These are phyloP conservation scores for Amblyornis subalaris DNA, from an alignment of 2,113 vertebrate genomes.

Conservation along the genomic window DNA sequence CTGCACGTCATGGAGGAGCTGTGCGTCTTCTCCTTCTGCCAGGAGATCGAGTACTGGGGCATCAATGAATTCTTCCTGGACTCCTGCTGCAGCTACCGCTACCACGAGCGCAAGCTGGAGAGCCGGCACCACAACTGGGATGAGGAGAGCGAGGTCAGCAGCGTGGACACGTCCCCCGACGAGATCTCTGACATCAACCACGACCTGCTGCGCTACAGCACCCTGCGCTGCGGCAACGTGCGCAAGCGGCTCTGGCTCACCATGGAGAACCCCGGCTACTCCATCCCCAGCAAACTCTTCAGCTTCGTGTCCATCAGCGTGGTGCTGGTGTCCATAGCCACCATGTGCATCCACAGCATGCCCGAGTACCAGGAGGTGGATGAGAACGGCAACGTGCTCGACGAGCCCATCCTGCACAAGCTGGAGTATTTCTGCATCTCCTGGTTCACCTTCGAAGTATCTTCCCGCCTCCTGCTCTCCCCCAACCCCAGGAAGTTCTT, in stretches of 20 bases:
- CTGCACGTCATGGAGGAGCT: constrained; percentile 96
- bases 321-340: constrained; percentile 89
- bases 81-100: constrained; percentile 92
- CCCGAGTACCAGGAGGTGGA: constrained; percentile 89
- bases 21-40: constrained; percentile 96
- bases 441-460: constrained; percentile 97
- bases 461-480: constrained; percentile 86
- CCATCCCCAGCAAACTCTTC: constrained; percentile 94
- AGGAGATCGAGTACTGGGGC: constrained; percentile 98
- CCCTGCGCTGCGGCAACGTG: constrained; percentile 80
- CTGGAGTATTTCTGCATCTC: constrained; percentile 94
- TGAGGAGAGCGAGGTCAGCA: constrained; percentile 94
- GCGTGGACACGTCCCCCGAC: constrained; percentile 88
- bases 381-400: constrained; percentile 69
- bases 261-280: constrained; percentile 97
- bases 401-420: constrained; percentile 80
- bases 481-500: constrained; percentile 92
- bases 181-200: constrained; percentile 94
- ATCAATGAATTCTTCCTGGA: constrained; percentile 95
- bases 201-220: constrained; percentile 86
- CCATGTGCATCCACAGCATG: constrained; percentile 96
- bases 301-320: constrained; percentile 92
- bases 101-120: constrained; percentile 90
- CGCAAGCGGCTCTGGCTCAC: constrained; percentile 93
- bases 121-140: constrained; percentile 87